Evolutionary conservation across 1,140 invertebrate genomes (phyloP).

Genomic region (Megalopta genalis): DNA sequence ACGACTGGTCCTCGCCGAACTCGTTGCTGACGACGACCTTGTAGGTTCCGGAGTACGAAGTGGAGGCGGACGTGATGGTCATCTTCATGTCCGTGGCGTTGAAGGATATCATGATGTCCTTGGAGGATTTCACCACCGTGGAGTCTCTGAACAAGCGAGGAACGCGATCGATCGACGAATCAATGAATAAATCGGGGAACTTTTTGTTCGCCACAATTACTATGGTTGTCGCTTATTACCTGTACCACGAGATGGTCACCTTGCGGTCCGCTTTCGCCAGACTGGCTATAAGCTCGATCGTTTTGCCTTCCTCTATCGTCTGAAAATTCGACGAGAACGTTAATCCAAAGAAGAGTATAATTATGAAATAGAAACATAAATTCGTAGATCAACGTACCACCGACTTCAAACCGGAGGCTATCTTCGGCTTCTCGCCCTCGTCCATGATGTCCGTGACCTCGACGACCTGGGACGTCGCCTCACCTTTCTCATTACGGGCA

Average conservation of each 20-base stretch:
- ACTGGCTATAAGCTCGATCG: conserved; percentile 88
- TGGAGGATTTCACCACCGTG: conserved; percentile 86
- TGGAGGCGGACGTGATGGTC: conserved; percentile 85
- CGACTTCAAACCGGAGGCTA: conserved; percentile 87
- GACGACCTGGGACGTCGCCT: conserved; percentile 93
- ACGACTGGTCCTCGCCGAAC: conserved; percentile 90
- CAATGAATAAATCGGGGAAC: no score
- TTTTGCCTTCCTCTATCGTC: conserved; percentile 88
- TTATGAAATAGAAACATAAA: background rate
- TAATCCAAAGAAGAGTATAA: background rate
- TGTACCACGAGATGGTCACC: conserved; percentile 92
- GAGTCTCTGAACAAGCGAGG: conserved; percentile 80
- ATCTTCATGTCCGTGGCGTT: conserved; percentile 90
- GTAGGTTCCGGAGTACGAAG: conserved; percentile 87
- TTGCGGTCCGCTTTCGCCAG: conserved; percentile 88
- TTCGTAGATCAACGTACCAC: conserved; percentile 81
- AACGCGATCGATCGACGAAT: no score
- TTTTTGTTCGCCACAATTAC: no score
- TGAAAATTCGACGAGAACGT: conserved; percentile 73
- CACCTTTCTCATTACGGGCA: conserved; percentile 95
- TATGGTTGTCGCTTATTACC: no score
- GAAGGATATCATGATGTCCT: conserved; percentile 86
- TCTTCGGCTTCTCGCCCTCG: conserved; percentile 83
- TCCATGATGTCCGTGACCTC: conserved; percentile 91
- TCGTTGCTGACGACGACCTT: conserved; percentile 91